Conservation (phyloP, 2,113 vertebrate genomes). For the Hiodon tergisus region DNA sequence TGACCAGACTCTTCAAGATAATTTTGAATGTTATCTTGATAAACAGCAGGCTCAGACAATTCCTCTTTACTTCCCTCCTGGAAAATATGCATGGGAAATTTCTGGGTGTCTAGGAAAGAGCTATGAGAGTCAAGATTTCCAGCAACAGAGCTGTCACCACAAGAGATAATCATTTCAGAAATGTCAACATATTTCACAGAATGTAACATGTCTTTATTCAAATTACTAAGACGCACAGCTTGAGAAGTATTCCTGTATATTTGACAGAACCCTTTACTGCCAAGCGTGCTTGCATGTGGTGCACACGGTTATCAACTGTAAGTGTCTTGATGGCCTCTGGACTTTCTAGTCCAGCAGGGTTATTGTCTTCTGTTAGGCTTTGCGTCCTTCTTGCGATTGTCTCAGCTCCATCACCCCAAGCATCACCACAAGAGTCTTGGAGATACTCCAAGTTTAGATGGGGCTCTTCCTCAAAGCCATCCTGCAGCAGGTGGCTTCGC, state of each 20-base stretch:
- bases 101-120: too few species aligned
- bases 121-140: too few species aligned
- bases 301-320: neutral
- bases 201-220: neutral
- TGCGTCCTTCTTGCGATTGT: too few species aligned
- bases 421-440: too few species aligned
- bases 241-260: neutral
- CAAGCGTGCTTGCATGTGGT: neutral
- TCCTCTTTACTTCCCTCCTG: too few species aligned
- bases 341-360: neutral
- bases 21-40: too few species aligned
- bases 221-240: neutral
- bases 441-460: neutral
- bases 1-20: conserved; percentile 6
- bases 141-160: too few species aligned
- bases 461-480: neutral
- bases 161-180: neutral
- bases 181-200: conserved; percentile 9
- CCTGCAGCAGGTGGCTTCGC: neutral
- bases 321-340: neutral
- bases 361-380: too few species aligned
- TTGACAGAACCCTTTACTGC: neutral
- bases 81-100: too few species aligned
- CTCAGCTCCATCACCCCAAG: too few species aligned
- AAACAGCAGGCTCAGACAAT: too few species aligned